A percentile compares a stretch with the other conserved stretches of the same genome.
These are phyloP conservation scores for Ageneiosus marmoratus DNA, from an alignment of 2,113 vertebrate genomes.

Conservation along the genomic window DNA sequence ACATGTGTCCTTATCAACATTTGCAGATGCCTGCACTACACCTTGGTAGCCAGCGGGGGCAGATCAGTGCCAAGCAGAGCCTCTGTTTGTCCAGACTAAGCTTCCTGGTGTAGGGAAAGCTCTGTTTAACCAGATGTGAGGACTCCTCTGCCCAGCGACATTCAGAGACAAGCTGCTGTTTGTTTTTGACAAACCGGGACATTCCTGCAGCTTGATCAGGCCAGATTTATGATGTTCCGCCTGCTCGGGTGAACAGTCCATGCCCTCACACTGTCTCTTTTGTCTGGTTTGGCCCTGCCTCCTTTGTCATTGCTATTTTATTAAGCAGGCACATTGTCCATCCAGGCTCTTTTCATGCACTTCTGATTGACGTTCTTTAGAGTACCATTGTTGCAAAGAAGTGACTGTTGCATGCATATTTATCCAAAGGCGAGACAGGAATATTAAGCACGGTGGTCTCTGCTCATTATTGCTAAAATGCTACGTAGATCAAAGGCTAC, in stretches of 20 bases:
- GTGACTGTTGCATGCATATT: slow-evolving; percentile 35
- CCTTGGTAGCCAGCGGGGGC: slow-evolving; percentile 9
- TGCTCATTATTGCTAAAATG: slow-evolving; percentile 28
- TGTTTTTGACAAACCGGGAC: slow-evolving; percentile 70
- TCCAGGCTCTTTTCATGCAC: slow-evolving; percentile 50
- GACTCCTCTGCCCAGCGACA: slow-evolving; percentile 56
- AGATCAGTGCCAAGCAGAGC: slow-evolving; percentile 22
- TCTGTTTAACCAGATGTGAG: slow-evolving; percentile 68
- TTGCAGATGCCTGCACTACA: neutral
- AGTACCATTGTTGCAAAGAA: slow-evolving; percentile 23
- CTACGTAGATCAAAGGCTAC: slow-evolving; percentile 44
- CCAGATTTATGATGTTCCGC: slow-evolving; percentile 63
- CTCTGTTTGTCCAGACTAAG: slow-evolving; percentile 51
- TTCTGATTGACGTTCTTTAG: slow-evolving; percentile 61
- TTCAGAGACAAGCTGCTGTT: slow-evolving; percentile 66
- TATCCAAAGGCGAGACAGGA: slow-evolving; percentile 15
- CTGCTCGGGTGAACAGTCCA: slow-evolving; percentile 47
- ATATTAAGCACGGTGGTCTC: slow-evolving; percentile 22
- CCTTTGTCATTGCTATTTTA: slow-evolving; percentile 61
- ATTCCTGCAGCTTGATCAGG: slow-evolving; percentile 65
- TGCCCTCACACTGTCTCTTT: slow-evolving; percentile 62
- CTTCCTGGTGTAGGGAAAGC: slow-evolving; percentile 44
- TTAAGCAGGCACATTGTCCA: slow-evolving; percentile 55
- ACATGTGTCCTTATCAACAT: slow-evolving; percentile 13
- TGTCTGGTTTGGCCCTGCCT: slow-evolving; percentile 56